Evolutionary conservation across 2,113 vertebrate genomes (phyloP).

Genomic region (Noctilio leporinus): DNA sequence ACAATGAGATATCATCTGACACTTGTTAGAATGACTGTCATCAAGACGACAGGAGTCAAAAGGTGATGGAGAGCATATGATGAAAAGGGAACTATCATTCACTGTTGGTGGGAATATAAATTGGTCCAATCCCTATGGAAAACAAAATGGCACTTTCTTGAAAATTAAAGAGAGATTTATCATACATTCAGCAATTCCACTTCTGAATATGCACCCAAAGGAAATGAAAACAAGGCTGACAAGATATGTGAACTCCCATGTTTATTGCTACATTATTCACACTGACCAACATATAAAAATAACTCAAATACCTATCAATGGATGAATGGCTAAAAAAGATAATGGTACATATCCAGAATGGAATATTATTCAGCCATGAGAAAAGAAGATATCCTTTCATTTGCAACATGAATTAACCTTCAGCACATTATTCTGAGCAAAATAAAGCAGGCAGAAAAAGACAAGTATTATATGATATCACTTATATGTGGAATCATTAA

Average conservation of each 20-base stretch:
- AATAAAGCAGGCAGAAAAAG: neutral
- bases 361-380: neutral
- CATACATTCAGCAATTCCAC: neutral
- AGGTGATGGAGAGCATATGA: neutral
- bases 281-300: neutral
- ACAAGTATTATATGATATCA: neutral
- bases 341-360: neutral
- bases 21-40: neutral
- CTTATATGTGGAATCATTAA: neutral
- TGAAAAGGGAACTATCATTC: neutral
- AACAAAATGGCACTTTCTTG: neutral
- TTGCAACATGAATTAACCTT: neutral
- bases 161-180: neutral
- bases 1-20: neutral
- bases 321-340: neutral
- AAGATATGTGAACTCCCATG: neutral
- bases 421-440: neutral
- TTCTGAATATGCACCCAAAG: neutral
- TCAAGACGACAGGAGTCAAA: neutral
- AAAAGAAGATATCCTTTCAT: neutral
- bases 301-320: neutral
- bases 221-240: neutral
- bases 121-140: neutral
- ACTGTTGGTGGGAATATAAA: neutral
- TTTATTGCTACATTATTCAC: neutral